phyloP scores from a whole-genome alignment of 2,113 vertebrate species.

The Prionailurus bengalensis region DNA sequence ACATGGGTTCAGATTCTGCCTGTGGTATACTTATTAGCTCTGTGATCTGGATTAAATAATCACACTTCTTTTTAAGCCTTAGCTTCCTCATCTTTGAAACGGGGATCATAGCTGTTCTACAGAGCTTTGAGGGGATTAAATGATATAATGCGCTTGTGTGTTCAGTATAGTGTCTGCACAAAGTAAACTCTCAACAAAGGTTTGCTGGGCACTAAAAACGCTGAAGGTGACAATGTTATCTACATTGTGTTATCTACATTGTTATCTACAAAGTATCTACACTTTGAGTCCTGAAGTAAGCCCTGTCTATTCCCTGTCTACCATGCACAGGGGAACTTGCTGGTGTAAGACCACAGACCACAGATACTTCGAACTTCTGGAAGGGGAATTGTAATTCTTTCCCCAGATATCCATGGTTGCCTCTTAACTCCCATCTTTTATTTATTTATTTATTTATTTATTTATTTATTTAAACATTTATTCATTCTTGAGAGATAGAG shows the following conservation, averaged over 20 bases:
- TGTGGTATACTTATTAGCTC: background rate
- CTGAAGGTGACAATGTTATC: background rate
- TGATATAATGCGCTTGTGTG: background rate
- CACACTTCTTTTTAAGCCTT: background rate
- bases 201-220: background rate
- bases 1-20: background rate
- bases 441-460: too few species aligned
- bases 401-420: background rate
- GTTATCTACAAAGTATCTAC: background rate
- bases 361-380: background rate
- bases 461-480: too few species aligned
- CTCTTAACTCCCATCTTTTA: background rate
- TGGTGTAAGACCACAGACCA: background rate
- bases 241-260: too few species aligned
- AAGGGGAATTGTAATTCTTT: background rate
- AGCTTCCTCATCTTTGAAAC: constrained; percentile 10
- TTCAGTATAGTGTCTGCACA: background rate
- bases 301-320: background rate
- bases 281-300: background rate
- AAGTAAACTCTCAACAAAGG: background rate
- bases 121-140: background rate
- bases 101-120: background rate
- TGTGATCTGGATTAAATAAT: background rate
- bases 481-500: too few species aligned
- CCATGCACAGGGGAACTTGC: background rate